Percentiles rank a stretch among this genome's conserved stretches.
phyloP scores from a whole-genome alignment of 2,113 vertebrate species.

The Motacilla alba region DNA sequence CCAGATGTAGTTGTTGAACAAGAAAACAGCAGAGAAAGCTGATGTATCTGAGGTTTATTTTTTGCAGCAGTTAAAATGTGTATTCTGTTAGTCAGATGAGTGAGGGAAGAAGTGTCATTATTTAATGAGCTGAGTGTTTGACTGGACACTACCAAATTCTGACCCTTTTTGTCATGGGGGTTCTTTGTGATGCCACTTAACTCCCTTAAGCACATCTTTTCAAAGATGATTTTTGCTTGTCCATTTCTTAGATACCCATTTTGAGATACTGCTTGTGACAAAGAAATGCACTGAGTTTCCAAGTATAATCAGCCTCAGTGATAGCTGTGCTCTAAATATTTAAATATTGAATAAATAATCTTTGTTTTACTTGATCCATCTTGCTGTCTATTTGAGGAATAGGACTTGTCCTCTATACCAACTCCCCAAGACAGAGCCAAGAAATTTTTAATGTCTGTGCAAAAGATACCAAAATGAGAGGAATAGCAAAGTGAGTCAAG shows the following conservation, averaged over 20 bases:
- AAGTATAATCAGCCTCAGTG: background rate
- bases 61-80: background rate
- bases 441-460: background rate
- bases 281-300: background rate
- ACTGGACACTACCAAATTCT: background rate
- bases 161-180: background rate
- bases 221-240: background rate
- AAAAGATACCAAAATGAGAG: background rate
- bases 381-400: background rate
- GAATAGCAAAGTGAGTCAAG: background rate
- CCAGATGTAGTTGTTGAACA: background rate
- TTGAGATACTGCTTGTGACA: background rate
- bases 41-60: background rate
- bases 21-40: background rate
- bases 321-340: background rate
- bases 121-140: background rate
- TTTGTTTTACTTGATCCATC: background rate
- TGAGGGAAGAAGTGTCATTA: background rate
- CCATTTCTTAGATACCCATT: background rate
- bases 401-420: background rate
- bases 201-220: background rate
- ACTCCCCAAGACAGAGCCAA: background rate
- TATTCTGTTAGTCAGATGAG: background rate
- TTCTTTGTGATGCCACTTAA: background rate
- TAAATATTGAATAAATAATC: background rate